Conservation (phyloP, 1,140 invertebrate genomes). For the Chymomyza costata region DNA sequence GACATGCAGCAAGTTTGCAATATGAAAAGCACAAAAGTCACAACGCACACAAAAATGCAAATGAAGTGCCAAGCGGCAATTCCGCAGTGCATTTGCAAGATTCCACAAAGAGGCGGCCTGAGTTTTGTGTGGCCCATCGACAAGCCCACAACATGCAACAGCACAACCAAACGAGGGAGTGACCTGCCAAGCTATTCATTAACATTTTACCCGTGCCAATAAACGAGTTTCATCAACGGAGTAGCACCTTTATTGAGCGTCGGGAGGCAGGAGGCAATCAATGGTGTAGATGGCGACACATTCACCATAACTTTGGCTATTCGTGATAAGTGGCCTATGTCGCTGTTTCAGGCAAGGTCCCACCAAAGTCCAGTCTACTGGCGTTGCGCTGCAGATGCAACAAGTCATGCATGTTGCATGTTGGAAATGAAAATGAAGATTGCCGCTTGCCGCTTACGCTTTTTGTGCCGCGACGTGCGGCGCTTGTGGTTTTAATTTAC, state of each 20-base stretch:
- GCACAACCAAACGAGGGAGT: too few species aligned
- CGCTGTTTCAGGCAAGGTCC: not conserved
- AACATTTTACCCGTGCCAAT: constrained; percentile 17
- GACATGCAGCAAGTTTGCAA: too few species aligned
- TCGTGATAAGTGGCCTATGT: constrained; percentile 15
- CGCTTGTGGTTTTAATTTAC: constrained; percentile 25
- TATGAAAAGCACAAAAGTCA: too few species aligned
- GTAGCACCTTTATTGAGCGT: too few species aligned
- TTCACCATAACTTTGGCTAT: constrained; percentile 12
- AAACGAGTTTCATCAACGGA: constrained; percentile 5
- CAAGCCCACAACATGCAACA: not conserved
- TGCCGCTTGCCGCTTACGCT: too few species aligned
- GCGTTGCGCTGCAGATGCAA: constrained; percentile 14
- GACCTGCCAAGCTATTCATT: constrained; percentile 4
- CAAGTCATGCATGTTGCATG: constrained; percentile 19
- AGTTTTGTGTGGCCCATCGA: not conserved
- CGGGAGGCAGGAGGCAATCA: constrained; percentile 4
- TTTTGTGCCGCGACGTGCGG: not conserved
- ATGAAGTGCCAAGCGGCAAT: constrained; percentile 18
- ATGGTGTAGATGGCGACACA: constrained; percentile 10
- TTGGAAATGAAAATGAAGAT: constrained; percentile 2
- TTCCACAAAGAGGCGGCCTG: not conserved
- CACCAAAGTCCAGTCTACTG: not conserved
- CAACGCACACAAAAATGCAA: constrained; percentile 3
- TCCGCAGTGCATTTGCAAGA: constrained; percentile 3